Evolutionary conservation across 2,113 vertebrate species (phyloP).

Genomic region (Mobula birostris): DNA sequence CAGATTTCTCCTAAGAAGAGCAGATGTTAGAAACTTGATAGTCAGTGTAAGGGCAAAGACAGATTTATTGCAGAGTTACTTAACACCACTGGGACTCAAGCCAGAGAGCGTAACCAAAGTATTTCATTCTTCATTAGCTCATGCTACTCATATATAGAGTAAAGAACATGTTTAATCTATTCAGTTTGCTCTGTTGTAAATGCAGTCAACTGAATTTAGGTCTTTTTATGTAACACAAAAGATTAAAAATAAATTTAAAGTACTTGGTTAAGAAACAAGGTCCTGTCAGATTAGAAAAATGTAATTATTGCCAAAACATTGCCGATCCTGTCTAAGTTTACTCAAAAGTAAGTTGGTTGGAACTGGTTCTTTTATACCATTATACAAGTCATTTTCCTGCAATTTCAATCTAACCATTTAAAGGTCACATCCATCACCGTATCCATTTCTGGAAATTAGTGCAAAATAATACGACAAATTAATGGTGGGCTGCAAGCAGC

Average conservation of each 20-base stretch:
- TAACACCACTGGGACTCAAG: conserved; percentile 11
- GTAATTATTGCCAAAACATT: not conserved
- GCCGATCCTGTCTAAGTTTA: too few species aligned
- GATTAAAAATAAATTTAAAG: not conserved
- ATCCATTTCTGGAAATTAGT: not conserved
- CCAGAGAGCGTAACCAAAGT: not conserved
- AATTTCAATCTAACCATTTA: not conserved
- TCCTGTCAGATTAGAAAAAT: conserved; percentile 14
- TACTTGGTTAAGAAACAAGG: not conserved
- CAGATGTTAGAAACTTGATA: conserved; percentile 34
- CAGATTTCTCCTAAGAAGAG: not conserved
- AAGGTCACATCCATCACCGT: conserved; percentile 7
- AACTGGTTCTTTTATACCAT: not conserved
- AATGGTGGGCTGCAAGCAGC: not conserved
- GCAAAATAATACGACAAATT: not conserved
- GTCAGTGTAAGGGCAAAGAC: conserved; percentile 11
- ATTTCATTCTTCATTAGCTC: not conserved
- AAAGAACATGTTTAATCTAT: not conserved
- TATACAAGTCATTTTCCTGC: not conserved
- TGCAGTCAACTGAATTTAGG: not conserved
- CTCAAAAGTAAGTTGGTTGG: not conserved
- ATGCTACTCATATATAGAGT: conserved; percentile 9
- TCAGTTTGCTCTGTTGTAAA: not conserved
- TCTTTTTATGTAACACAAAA: not conserved
- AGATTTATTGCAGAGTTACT: not conserved